Conservation (phyloP, 2,113 vertebrate species). For the Vulpes vulpes region DNA sequence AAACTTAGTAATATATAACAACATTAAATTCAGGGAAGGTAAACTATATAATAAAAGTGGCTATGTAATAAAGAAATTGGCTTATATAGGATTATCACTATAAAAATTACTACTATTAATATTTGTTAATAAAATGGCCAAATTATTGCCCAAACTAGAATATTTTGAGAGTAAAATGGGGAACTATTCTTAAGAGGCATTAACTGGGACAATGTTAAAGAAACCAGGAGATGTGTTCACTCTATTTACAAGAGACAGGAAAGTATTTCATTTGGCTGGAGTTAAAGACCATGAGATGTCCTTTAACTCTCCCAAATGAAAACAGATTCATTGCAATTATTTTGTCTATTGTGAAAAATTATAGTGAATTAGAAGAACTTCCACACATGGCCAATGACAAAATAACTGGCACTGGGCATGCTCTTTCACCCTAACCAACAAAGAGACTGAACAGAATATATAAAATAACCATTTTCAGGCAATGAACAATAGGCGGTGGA, state of each 20-base stretch:
- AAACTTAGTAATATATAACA: neutral
- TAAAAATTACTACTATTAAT: neutral
- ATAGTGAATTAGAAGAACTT: neutral
- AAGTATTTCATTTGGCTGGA: neutral
- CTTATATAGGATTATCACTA: neutral
- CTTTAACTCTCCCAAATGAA: slow-evolving; percentile 2
- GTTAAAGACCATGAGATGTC: neutral
- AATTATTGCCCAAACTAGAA: neutral
- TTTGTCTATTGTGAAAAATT: slow-evolving; percentile 38
- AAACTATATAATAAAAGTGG: neutral
- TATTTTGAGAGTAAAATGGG: neutral
- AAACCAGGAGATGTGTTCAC: neutral
- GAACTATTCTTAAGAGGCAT: neutral
- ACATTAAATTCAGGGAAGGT: neutral
- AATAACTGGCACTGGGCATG: neutral
- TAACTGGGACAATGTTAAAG: neutral
- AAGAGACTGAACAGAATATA: neutral
- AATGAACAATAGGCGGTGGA: neutral
- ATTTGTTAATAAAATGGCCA: neutral
- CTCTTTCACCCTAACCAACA: neutral
- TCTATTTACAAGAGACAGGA: neutral
- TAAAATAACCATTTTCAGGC: neutral
- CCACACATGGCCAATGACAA: neutral
- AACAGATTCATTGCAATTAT: neutral
- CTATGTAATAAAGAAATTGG: neutral